phyloP scores from a whole-genome alignment of 2,797 vertebrate genomes.

The Parauchenoglanis ngamensis region DNA sequence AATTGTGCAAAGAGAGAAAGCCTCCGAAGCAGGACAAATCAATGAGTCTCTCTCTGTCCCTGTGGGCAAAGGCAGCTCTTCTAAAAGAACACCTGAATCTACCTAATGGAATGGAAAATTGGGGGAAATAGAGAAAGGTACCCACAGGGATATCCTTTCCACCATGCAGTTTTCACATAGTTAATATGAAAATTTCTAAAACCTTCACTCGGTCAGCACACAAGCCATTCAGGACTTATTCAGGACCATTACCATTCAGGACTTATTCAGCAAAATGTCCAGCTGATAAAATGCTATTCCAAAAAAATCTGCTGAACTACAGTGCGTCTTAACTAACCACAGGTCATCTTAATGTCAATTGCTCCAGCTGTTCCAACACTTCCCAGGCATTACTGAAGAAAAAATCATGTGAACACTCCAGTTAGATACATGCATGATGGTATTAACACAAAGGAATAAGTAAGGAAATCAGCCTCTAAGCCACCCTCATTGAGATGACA shows the following conservation, averaged over 20 bases:
- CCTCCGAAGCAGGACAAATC: slow-evolving; percentile 62
- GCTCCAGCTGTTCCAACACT: neutral
- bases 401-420: neutral
- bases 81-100: slow-evolving; percentile 64
- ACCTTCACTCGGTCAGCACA: slow-evolving; percentile 18
- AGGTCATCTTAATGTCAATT: slow-evolving; percentile 51
- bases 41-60: slow-evolving; percentile 53
- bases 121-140: slow-evolving; percentile 58
- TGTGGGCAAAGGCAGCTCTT: slow-evolving; percentile 51
- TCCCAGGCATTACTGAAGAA: neutral
- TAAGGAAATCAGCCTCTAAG: slow-evolving; percentile 1
- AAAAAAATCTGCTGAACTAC: neutral
- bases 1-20: slow-evolving; percentile 49
- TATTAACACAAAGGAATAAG: neutral
- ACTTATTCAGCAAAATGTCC: slow-evolving; percentile 10
- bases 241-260: slow-evolving; percentile 37
- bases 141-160: slow-evolving; percentile 49
- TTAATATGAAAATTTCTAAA: slow-evolving; percentile 53
- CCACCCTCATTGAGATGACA: neutral
- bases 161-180: slow-evolving; percentile 53
- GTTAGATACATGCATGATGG: neutral
- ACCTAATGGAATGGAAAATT: slow-evolving; percentile 69
- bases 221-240: slow-evolving; percentile 35
- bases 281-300: slow-evolving; percentile 5
- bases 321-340: neutral